Evolutionary conservation across 2,113 vertebrate genomes (phyloP), one percentile per base, ranked within the genome.

Genomic region (Tautogolabrus adspersus): DNA sequence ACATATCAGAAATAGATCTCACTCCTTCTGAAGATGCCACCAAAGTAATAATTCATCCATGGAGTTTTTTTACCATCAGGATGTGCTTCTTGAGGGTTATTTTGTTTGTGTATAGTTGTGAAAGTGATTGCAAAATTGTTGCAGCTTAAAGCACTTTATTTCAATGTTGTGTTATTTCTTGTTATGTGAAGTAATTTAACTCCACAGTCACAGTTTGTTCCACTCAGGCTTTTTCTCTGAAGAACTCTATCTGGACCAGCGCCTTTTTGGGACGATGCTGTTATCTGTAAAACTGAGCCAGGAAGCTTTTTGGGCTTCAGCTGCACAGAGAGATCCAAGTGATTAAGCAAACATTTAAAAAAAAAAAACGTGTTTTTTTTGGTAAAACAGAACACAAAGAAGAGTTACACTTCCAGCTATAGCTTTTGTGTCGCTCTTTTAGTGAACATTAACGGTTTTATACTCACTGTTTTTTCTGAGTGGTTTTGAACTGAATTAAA

Each of bases 291-390:
- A 46, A 77, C 54, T 18, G 47, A 86, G 72, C 72, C 77, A 88
- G 74, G 74, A 83, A 73, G 70, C 74, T 79, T 72, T 82, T 84
- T 85, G 70, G 79, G 74, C 80, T 80, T 66, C n/a, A 15, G 72
- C 1, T 71, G n/a, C 68, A 65, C 11, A 23, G 57, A 63, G 56
- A 30, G 77, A 83, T 76, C 88, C 81, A 51, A 91, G 63, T 83
- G 74, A 90, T 90, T 83, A 77, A 72, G 51, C 12, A 78, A 71
- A 81, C 26, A 30, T 87, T 85, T 83, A 0, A 62, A 85, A 87
- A 85, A 83, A 78, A 78, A 83, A 78, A 78, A 62, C 56, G 64
- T 83, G n/a, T n/a, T n/a, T n/a, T n/a, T n/a, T n/a, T 73, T 62
- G 44, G 38, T 60, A 72, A 59, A 66, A 55, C 11, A 55, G 56